Percentiles rank a stretch among this genome's conserved stretches.
These are phyloP conservation scores for Amiota communis DNA, from an alignment of 2,888 invertebrate species.

Conservation along the genomic window DNA sequence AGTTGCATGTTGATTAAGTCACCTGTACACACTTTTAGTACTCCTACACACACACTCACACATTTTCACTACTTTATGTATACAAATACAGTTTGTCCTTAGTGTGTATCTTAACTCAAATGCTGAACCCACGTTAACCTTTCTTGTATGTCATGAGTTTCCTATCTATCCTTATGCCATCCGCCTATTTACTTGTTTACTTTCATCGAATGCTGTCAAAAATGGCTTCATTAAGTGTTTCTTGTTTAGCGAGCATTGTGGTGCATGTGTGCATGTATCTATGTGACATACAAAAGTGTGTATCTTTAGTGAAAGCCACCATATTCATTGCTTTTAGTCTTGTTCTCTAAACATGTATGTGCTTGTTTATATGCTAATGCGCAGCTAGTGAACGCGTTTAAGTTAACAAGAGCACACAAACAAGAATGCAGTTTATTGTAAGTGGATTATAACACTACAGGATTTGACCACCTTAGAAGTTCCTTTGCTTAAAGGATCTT, in stretches of 20 bases:
- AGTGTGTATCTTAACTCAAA: background rate
- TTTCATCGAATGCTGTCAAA: conserved; percentile 51
- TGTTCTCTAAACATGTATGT: too few relatives aligned
- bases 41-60: conserved; percentile 30
- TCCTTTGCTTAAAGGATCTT: background rate
- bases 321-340: too few relatives aligned
- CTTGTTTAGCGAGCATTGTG: conserved; percentile 49
- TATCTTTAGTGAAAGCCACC: too few relatives aligned
- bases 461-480: background rate
- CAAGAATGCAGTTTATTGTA: too few relatives aligned
- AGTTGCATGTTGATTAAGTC: conserved; percentile 66
- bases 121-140: background rate
- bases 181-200: conserved; percentile 43
- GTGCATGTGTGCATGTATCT: background rate
- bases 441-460: too few relatives aligned
- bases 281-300: background rate
- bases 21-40: conserved; percentile 57
- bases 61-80: conserved; percentile 12
- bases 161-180: background rate
- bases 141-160: background rate
- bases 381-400: background rate
- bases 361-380: background rate
- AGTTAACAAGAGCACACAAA: too few relatives aligned
- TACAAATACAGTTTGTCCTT: background rate
- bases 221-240: conserved; percentile 67